Evolutionary conservation across 2,113 vertebrate genomes (phyloP), one percentile per base, ranked within the genome.

Genomic region (Struthio camelus): DNA sequence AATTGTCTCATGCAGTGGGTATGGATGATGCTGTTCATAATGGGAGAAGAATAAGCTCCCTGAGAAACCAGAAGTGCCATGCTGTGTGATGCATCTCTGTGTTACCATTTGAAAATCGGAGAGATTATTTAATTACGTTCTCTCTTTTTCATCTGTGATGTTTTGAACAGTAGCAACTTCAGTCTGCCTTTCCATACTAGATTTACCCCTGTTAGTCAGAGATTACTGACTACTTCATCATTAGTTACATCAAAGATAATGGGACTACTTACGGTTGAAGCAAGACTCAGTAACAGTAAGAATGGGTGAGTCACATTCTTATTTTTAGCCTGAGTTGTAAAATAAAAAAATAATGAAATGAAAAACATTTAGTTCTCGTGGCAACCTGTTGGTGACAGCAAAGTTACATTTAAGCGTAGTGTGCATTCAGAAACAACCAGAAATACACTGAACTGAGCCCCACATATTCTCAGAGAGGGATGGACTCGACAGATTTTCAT

Each of bases 301-400:
- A n/a, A n/a, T 96, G 82, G 10, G 14, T 51, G 72, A 93, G 6
- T 87, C 64, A 84, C 36, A 42, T 76, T 88, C 54, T 20, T 82
- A 73, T 91, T 98, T 97, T 96, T 91, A 94, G 90, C 27, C 61
- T 89, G 27, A 91, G 51, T 44, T 72, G 87, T 67, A 94, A 67
- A 91, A 62, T 84, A 25, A 64, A 54, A 94, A 92, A 75, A 28
- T 28, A 67, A 38, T 28, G 22, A 88, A 50, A 92, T 1, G 2
- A 83, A 97, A 87, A 95, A 44, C 14, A 79, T 95, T 94, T 96
- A 94, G 94, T 98, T 98, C 98, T 97, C 93, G 76, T 42, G 54
- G 71, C 82, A 97, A 97, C 98, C 98, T 98, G 98, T 94, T 98
- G 98, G 98, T 98, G 98, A 98, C 98, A 98, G 98, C 94, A 98